Evolutionary conservation across 2,888 invertebrate species (phyloP).

Genomic region (Microchrysa polita): DNA sequence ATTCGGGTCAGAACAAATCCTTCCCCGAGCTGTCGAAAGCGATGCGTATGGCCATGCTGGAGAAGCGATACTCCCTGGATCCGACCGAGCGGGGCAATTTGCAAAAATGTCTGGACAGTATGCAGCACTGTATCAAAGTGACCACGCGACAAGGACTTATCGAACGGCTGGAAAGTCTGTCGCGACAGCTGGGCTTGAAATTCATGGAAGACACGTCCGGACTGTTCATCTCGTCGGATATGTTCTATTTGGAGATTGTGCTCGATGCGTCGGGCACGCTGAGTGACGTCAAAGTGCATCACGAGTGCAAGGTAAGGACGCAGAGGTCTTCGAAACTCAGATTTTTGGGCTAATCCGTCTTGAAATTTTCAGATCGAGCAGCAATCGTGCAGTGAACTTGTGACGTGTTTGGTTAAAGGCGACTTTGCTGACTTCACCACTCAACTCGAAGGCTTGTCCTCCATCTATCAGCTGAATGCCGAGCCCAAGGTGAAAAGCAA

Average conservation of each 20-base stretch:
- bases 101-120: constrained; percentile 89
- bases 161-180: constrained; percentile 89
- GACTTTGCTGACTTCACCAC: constrained; percentile 93
- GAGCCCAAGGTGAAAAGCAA: constrained; percentile 95
- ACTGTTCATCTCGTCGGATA: constrained; percentile 92
- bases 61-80: constrained; percentile 89
- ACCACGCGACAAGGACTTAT: constrained; percentile 91
- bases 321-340: no score
- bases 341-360: neutral
- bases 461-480: constrained; percentile 92
- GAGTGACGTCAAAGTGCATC: constrained; percentile 90
- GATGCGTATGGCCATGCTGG: constrained; percentile 86
- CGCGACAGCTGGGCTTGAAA: constrained; percentile 89
- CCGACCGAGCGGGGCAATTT: constrained; percentile 84
- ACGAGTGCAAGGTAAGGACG: constrained; percentile 83
- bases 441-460: constrained; percentile 89
- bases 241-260: constrained; percentile 94
- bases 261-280: constrained; percentile 85
- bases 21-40: constrained; percentile 88
- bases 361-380: constrained; percentile 67
- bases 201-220: constrained; percentile 86
- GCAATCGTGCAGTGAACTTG: constrained; percentile 89
- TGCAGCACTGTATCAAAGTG: constrained; percentile 94
- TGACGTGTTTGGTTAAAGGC: constrained; percentile 81
- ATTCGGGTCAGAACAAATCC: constrained; percentile 81